These are phyloP conservation scores for Hypsibius dujardini DNA, from an alignment of 1,140 invertebrate species.

Conservation along the genomic window DNA sequence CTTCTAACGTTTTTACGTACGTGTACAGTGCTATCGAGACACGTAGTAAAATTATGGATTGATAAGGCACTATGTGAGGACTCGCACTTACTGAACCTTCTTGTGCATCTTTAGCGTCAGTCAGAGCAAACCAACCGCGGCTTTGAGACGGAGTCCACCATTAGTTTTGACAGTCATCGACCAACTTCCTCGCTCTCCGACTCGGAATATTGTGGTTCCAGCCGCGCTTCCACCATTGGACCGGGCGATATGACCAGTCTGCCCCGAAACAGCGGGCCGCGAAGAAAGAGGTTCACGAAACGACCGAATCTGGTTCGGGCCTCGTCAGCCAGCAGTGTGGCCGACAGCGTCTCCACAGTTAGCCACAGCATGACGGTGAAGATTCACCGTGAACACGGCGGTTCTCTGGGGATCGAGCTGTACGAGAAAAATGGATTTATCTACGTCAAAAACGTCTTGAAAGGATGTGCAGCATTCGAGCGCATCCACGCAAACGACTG, in stretches of 20 bases:
- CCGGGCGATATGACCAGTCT: neutral
- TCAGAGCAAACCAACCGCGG: conserved; percentile 2
- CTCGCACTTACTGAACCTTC: too few relatives aligned
- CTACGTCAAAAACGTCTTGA: too few relatives aligned
- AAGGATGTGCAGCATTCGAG: too few relatives aligned
- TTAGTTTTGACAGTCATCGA: neutral
- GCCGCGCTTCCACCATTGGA: neutral
- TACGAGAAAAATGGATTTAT: too few relatives aligned
- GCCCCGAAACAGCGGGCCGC: neutral
- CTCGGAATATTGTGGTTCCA: neutral
- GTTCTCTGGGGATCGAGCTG: too few relatives aligned
- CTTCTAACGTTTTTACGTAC: too few relatives aligned
- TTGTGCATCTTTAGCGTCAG: neutral
- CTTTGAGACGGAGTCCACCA: neutral
- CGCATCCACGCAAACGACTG: too few relatives aligned
- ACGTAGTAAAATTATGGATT: too few relatives aligned
- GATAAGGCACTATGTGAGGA: too few relatives aligned
- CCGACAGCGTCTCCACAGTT: neutral
- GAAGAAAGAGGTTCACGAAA: neutral
- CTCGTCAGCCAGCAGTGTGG: neutral
- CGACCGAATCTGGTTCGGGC: neutral
- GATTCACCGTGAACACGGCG: too few relatives aligned
- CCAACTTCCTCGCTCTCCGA: neutral
- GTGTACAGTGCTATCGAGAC: too few relatives aligned
- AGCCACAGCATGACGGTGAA: too few relatives aligned